Base-by-base conservation (phyloP, 2,797 vertebrate genomes). In the Hybognathus amarus region DNA sequence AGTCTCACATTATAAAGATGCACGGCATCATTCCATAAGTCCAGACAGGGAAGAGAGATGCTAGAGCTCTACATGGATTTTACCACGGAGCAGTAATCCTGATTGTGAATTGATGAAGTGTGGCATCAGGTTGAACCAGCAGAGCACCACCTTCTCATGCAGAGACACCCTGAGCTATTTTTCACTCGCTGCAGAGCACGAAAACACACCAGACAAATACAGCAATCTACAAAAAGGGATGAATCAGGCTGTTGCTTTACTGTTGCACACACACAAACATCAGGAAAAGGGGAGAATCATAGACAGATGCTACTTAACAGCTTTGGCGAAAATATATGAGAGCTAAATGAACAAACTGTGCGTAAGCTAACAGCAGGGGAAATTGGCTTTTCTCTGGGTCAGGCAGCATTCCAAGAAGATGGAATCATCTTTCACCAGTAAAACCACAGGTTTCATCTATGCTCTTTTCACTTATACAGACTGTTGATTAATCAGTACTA, bases 381-480 rank as follows among this genome's bases (percentile, higher is more conserved):
- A 74, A 82, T 47, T 75, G 75, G 82, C 70, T 82, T 73, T 18
- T 67, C 69, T 83, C 78, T 89, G 82, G 88, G 90, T 87, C 87
- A 88, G 83, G 67, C 86, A 83, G 85, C 27, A 85, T 90, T 92
- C 88, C 83, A 85, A 76, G 22, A 69, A 1, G 15, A 0, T 70
- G 42, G 27, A 76, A 68, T 80, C 7, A 1, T 45, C 73, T 76
- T 83, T 68, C 63, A 42, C 47, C 36, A 76, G 67, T 40, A 83
- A 74, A 76, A 68, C 71, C 47, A 68, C 47, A 54, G 50, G 63
- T 68, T 83, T 76, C 63, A 83, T 77, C 47, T 47, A 30, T 64
- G 42, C 69, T 50, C 45, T 50, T 27, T 73, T 74, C 69, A 68
- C 61, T 22, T 42, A 76, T 56, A 33, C 36, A 1, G 63, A n/a